Base-by-base conservation (phyloP, 2,113 vertebrate genomes). In the Calidris pugnax region DNA sequence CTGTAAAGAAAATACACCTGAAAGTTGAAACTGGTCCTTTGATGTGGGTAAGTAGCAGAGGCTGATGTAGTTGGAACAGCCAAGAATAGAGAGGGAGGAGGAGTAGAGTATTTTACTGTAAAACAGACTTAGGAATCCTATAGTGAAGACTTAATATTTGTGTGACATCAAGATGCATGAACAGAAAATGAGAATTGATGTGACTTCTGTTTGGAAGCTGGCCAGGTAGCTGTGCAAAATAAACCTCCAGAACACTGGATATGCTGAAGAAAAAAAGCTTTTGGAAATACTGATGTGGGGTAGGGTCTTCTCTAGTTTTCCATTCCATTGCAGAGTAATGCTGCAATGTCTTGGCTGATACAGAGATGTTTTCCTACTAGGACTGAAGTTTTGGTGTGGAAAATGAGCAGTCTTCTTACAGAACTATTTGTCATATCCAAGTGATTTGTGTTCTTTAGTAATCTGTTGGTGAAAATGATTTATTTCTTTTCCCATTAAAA, bases 101-200 rank as follows among this genome's bases (percentile, higher is more conserved):
- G 47, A 47, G 33, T 23, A 35, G 77, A 35, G 6, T 33, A 4
- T 68, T 53, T 59, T 39, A 8, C 55, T 63, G 41, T 80, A 19
- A 35, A 72, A 11, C 62, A 50, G 33, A 48, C 35, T 43, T 50
- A 7, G 0, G 4, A 67, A n/a, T 45, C 2, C 0, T 20, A 7
- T 5, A 73, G 63, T 48, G 62, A 57, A 90, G 13, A 33, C 71
- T 84, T 47, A 3, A 14, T 3, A 10, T 57, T 80, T 63, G 30
- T 56, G 30, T 72, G 72, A 39, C 35, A 7, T 23, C 4, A 12
- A 47, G 41, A 16, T 27, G 20, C 0, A 4, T 51, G 57, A 67
- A 45, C 57, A 35, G 28, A 88, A 74, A 68, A 35, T 13, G 19
- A 56, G 55, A 23, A 4, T 30, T 50, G 22, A 3, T 78, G 6